A percentile compares a stretch with the other conserved stretches of the same genome.
These are phyloP conservation scores for Sus cebifrons DNA, from an alignment of 2,797 vertebrate genomes.

Conservation along the genomic window DNA sequence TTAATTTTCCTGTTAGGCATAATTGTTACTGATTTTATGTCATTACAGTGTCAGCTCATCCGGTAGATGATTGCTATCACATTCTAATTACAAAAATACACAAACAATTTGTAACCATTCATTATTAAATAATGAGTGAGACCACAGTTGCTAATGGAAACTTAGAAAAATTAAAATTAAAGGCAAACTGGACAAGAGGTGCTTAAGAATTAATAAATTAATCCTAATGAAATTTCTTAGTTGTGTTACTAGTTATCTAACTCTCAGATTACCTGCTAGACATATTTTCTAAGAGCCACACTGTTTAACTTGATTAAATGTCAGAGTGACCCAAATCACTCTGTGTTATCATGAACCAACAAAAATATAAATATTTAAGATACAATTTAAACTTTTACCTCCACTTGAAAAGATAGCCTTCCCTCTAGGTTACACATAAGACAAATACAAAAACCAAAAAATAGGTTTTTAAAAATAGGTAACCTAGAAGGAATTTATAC, in stretches of 20 bases:
- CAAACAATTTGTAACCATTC: conserved; percentile 78
- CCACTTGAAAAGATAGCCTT: neutral
- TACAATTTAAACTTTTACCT: neutral
- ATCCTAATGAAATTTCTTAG: neutral
- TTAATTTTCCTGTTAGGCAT: conserved; percentile 81
- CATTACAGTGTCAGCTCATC: conserved; percentile 66
- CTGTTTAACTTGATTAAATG: conserved; percentile 68
- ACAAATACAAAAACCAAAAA: neutral
- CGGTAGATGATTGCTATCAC: conserved; percentile 50
- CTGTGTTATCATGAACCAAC: conserved; percentile 40
- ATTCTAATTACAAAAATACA: conserved; percentile 80
- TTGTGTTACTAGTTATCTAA: neutral
- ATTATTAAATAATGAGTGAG: conserved; percentile 66
- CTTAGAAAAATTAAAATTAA: conserved; percentile 36
- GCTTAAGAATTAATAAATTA: conserved; percentile 64
- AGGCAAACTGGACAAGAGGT: conserved; percentile 49
- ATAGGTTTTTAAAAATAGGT: neutral
- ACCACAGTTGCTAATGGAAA: neutral
- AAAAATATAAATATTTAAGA: conserved; percentile 52
- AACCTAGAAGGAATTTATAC: neutral
- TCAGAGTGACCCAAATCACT: conserved; percentile 70
- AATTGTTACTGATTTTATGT: conserved; percentile 80
- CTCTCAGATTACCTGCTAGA: conserved; percentile 45
- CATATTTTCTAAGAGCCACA: neutral
- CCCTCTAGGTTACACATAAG: neutral